Evolutionary conservation across 2,888 invertebrate species (phyloP), one percentile per base, ranked within the genome.

Genomic region (Rhyacophila evoluta): DNA sequence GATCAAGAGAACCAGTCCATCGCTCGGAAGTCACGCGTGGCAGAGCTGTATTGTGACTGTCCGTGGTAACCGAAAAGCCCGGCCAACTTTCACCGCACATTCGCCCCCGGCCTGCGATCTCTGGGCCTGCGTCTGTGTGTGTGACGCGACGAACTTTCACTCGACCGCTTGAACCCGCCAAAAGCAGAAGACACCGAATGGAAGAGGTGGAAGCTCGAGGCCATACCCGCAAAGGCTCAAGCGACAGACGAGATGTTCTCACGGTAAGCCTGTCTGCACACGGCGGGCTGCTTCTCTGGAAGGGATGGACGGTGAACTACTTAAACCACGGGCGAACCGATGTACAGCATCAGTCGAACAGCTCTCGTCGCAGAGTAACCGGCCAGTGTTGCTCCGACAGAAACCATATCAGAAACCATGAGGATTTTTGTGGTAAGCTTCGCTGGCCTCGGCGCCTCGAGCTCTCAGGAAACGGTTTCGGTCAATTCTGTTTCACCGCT

Each of bases 371-470:
- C 74, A 79, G 79, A 77, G 79, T 77, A 74, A 77, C 79, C 33
- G 67, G 29, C 36, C 71, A 78, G 74, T 36, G 79, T 77, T 77
- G 74, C 79, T 79, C 71, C 72, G 73, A 71, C 73, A 79, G 79
- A 69, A 79, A 75, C 55, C 37, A 37, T 55, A 77, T 74, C 77
- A 41, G 73, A 72, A 29, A 77, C 79, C 81, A 82, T 82, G 82
- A 80, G 80, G 81, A 81, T 81, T 73, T 81, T 82, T 72, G 82
- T 82, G 82, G 82, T 82, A 82, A 82, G 82, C 74, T 28, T 55
- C 55, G 68, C 1, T 41, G 28, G 29, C 68, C 5, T 36, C 27
- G 68, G 68, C 36, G 37, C 73, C 39, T 74, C 69, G 25, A 55
- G 55, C 55, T 55, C 55, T 55, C 15, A 8, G 55, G 15, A 55